Evolutionary conservation across 2,113 vertebrate species (phyloP).

Genomic region (Dipodomys spectabilis): DNA sequence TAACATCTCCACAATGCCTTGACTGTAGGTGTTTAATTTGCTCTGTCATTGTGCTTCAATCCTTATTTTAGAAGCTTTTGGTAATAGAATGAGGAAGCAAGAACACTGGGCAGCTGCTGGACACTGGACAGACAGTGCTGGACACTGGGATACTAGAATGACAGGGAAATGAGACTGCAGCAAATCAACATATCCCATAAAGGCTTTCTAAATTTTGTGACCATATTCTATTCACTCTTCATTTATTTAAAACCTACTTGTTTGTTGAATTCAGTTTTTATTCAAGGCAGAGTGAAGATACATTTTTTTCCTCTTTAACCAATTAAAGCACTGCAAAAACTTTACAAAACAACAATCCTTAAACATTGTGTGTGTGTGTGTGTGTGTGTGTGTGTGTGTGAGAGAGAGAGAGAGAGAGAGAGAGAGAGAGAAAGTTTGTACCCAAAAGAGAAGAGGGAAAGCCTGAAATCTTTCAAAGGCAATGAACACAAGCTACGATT

Average conservation of each 20-base stretch:
- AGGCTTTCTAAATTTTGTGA: not conserved
- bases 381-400: too few relatives aligned
- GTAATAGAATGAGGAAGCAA: not conserved
- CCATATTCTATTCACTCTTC: not conserved
- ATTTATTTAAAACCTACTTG: not conserved
- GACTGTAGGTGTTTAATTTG: not conserved
- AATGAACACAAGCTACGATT: not conserved
- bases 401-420: not conserved
- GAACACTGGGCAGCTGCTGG: constrained; percentile 30
- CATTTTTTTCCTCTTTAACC: not conserved
- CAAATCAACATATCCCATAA: not conserved
- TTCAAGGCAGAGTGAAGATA: not conserved
- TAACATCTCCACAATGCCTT: not conserved
- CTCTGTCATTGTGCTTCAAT: not conserved
- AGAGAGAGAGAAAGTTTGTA: not conserved
- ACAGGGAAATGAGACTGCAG: not conserved
- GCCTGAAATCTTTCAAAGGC: too few relatives aligned
- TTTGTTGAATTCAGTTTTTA: not conserved
- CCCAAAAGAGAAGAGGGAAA: not conserved
- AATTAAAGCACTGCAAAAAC: not conserved
- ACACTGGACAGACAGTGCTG: constrained; percentile 1
- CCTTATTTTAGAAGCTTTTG: not conserved
- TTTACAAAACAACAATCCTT: not conserved
- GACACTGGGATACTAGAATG: not conserved
- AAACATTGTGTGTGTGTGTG: not conserved